Evolutionary conservation across 2,888 invertebrate species (phyloP).

Genomic region (Thera britannica): DNA sequence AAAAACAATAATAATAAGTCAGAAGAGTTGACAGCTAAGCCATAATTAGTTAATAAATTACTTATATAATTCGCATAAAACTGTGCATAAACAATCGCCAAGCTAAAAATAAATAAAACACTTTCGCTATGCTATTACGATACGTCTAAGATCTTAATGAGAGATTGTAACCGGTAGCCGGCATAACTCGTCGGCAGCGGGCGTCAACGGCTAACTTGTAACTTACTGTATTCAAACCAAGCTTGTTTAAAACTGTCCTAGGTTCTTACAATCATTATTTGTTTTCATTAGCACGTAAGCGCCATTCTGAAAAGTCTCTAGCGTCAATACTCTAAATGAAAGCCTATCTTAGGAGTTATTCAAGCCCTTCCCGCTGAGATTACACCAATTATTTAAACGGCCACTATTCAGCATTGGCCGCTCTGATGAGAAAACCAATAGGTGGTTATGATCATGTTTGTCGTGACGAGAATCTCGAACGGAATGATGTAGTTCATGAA

Average conservation of each 20-base stretch:
- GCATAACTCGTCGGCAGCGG: slow-evolving; percentile 24
- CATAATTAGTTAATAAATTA: slow-evolving; percentile 17
- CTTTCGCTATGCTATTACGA: slow-evolving; percentile 54
- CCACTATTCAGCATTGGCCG: background rate
- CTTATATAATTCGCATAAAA: slow-evolving; percentile 35
- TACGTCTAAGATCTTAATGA: slow-evolving; percentile 37
- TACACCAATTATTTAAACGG: background rate
- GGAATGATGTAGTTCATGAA: slow-evolving; percentile 48
- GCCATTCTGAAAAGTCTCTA: background rate
- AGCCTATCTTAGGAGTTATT: background rate
- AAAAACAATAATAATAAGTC: background rate
- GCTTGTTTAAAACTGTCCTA: background rate
- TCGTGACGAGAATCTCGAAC: slow-evolving; percentile 39
- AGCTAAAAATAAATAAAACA: slow-evolving; percentile 58
- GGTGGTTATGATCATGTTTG: slow-evolving; percentile 1
- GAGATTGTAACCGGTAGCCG: slow-evolving; percentile 39
- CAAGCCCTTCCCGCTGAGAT: background rate
- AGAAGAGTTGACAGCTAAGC: slow-evolving; percentile 13
- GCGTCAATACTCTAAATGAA: background rate
- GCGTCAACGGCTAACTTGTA: background rate
- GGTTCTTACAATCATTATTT: background rate
- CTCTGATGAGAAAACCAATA: background rate
- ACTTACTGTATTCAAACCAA: background rate
- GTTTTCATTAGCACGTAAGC: too few relatives aligned
- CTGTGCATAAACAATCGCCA: slow-evolving; percentile 63